Base-by-base conservation (phyloP, 2,797 vertebrate genomes). In the Leuciscus waleckii region DNA sequence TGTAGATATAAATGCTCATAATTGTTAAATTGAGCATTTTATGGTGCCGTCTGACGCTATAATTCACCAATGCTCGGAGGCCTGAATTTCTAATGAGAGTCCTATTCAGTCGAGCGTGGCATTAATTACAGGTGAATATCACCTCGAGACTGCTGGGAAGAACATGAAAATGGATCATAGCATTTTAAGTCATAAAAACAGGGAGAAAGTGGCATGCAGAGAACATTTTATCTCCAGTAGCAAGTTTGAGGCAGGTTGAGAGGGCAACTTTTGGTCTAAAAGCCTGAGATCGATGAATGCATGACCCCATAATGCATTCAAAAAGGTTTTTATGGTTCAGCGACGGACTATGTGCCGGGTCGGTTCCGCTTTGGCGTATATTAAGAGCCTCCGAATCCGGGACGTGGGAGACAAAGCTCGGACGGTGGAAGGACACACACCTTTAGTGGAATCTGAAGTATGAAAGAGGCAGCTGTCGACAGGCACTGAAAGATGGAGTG, bases 11-110 rank as follows among this genome's bases (percentile, higher is more conserved):
- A 92, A 92, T 89, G 88, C 91, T 91, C 91, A 89, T 93, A 93
- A 93, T 94, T 92, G 92, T 90, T 94, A 94, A 94, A 95, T 93
- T 93, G 88, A 84, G 93, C 90, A 17, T 94, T 95, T 94, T 95
- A 95, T 90, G 90, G 92, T 86, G 73, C 91, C 69, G 84, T 73
- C 71, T 63, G 83, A 88, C 86, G 86, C 81, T 78, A 81, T 92
- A 91, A 94, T 89, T 93, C 92, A 90, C 77, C 71, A 83, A 83
- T 54, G 92, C 92, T 73, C 29, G 85, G 90, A 92, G 89, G 90
- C 85, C 87, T 85, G 88, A 77, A 90, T 93, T 92, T 86, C 83
- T 89, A 89, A 91, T 63, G 67, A 92, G 92, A 93, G 89, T 78
- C 87, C 88, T 86, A 83, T 86, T 92, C 79, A 71, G 85, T 89